Evolutionary conservation across 2,888 invertebrate species (phyloP).

Genomic region (Pemphredon lugubris): DNA sequence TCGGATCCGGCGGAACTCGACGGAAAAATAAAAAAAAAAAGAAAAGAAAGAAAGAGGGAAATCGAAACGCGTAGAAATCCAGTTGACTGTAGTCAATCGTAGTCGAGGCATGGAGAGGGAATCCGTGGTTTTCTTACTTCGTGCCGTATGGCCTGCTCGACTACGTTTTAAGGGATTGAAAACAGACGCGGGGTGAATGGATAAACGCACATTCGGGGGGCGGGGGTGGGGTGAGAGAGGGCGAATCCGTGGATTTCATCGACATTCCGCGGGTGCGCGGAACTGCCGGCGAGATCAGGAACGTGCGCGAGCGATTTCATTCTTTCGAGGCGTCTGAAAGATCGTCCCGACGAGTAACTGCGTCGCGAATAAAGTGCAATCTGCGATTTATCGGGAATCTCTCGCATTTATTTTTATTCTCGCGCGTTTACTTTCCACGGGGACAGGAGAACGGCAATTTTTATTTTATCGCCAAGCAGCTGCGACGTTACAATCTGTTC

Average conservation of each 20-base stretch:
- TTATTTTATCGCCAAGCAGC: too few species aligned
- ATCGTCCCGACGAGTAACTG: too few species aligned
- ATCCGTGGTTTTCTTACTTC: conserved; percentile 51
- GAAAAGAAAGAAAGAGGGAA: not conserved
- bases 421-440: too few species aligned
- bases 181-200: conserved; percentile 71
- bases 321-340: conserved; percentile 11
- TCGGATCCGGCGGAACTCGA: conserved; percentile 18
- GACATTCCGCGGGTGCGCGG: conserved; percentile 58
- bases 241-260: conserved; percentile 63
- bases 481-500: too few species aligned
- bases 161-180: conserved; percentile 73
- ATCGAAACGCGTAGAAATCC: conserved; percentile 8
- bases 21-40: not conserved
- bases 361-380: too few species aligned
- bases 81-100: conserved; percentile 44
- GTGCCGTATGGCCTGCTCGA: conserved; percentile 51
- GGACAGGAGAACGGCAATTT: too few species aligned
- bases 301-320: conserved; percentile 52
- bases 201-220: conserved; percentile 65
- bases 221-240: too few species aligned
- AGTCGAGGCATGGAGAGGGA: conserved; percentile 42
- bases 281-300: conserved; percentile 49
- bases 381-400: too few species aligned
- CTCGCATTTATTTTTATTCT: too few species aligned